Conservation (phyloP, 2,888 invertebrate genomes). For the Rhodophaea formosa region DNA sequence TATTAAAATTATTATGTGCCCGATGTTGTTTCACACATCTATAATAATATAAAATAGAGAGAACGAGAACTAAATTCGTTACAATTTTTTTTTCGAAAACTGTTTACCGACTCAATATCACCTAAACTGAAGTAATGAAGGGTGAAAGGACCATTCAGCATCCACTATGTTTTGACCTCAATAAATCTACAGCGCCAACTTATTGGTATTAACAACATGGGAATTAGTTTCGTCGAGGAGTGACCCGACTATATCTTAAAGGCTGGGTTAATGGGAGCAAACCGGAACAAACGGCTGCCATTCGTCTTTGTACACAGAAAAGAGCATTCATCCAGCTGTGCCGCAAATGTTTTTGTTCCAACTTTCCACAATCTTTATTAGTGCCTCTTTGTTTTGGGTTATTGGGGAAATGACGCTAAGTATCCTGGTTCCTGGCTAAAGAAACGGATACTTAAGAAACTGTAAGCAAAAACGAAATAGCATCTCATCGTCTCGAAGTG, state of each 20-base stretch:
- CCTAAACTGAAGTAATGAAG: slow-evolving; percentile 7
- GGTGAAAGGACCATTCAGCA: too few relatives aligned
- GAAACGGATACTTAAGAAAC: not conserved
- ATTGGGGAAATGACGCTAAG: slow-evolving; percentile 9
- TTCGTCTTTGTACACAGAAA: slow-evolving; percentile 48
- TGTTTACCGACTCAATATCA: slow-evolving; percentile 11
- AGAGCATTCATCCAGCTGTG: slow-evolving; percentile 19
- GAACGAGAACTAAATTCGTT: too few relatives aligned
- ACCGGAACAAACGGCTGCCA: slow-evolving; percentile 62
- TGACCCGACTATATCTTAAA: slow-evolving; percentile 52
- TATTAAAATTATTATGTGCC: too few relatives aligned
- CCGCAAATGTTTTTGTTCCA: slow-evolving; percentile 18
- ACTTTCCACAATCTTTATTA: slow-evolving; percentile 19
- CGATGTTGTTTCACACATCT: too few relatives aligned
- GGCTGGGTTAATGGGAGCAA: slow-evolving; percentile 63
- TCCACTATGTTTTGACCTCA: too few relatives aligned
- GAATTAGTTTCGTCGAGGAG: slow-evolving; percentile 48
- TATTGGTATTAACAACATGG: slow-evolving; percentile 44
- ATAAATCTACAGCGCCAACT: too few relatives aligned
- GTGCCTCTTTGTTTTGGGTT: slow-evolving; percentile 12
- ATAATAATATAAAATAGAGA: too few relatives aligned
- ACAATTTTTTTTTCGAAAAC: too few relatives aligned
- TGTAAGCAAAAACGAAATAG: slow-evolving; percentile 1
- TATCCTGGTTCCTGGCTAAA: not conserved
- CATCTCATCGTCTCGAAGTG: not conserved